phyloP scores from a whole-genome alignment of 2,888 invertebrate species.

The Clepsis dumicolana region DNA sequence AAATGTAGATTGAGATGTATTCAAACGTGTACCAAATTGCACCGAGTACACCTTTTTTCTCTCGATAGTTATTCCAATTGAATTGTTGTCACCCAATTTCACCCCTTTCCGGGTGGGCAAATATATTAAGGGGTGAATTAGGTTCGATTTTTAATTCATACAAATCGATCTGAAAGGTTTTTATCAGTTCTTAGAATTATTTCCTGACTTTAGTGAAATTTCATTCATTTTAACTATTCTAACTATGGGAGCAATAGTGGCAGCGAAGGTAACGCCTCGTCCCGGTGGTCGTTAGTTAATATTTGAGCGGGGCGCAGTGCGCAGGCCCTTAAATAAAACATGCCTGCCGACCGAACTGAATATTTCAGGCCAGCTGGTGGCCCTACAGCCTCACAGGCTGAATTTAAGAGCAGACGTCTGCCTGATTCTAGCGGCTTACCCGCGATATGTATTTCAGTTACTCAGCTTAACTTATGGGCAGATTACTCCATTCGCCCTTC shows the following conservation, averaged over 20 bases:
- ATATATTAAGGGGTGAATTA: too few relatives aligned
- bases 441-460: constrained; percentile 21
- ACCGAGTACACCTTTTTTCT: too few relatives aligned
- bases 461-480: background rate
- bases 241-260: constrained; percentile 45
- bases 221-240: too few relatives aligned
- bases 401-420: constrained; percentile 47
- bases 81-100: too few relatives aligned
- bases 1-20: too few relatives aligned
- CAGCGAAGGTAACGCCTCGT: constrained; percentile 61
- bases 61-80: too few relatives aligned
- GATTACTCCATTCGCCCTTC: constrained; percentile 16
- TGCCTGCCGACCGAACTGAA: constrained; percentile 69
- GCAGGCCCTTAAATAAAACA: constrained; percentile 77
- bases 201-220: too few relatives aligned
- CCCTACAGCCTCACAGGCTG: constrained; percentile 58
- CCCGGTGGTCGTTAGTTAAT: constrained; percentile 74
- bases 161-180: too few relatives aligned
- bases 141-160: too few relatives aligned
- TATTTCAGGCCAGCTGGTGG: constrained; percentile 69
- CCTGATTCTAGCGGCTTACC: constrained; percentile 21
- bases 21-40: too few relatives aligned
- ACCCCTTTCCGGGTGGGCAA: too few relatives aligned
- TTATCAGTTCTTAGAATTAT: too few relatives aligned
- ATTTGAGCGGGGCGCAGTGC: constrained; percentile 78